Conservation (phyloP, 2,888 invertebrate genomes). For the Octodonta nipae region DNA sequence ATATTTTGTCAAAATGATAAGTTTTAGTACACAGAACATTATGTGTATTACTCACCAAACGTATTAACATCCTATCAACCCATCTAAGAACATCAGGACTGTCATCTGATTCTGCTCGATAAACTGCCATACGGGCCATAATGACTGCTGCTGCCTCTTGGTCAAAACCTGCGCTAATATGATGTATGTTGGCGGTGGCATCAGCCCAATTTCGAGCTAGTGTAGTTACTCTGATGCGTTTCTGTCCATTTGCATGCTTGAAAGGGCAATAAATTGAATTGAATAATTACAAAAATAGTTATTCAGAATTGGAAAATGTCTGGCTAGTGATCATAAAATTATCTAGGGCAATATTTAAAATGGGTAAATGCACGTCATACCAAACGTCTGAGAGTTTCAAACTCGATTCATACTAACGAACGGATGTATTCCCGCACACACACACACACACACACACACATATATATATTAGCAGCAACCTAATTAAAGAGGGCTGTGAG, state of each 20-base stretch:
- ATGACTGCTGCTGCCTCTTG: slow-evolving; percentile 96
- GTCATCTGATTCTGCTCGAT: slow-evolving; percentile 87
- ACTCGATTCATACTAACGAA: no score
- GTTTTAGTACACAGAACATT: no score
- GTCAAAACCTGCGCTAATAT: slow-evolving; percentile 90
- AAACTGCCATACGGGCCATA: slow-evolving; percentile 93
- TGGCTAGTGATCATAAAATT: no score
- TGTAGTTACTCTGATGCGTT: slow-evolving; percentile 90
- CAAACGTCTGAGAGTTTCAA: no score
- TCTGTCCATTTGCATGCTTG: slow-evolving; percentile 82
- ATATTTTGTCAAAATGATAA: no score
- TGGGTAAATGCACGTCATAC: no score
- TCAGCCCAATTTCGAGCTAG: slow-evolving; percentile 98
- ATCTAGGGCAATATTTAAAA: no score
- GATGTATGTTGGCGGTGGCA: slow-evolving; percentile 74
- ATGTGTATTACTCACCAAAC: slow-evolving; percentile 62
- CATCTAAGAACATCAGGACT: slow-evolving; percentile 95
- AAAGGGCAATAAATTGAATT: slow-evolving; percentile 6
- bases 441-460: no score
- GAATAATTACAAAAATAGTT: slow-evolving; percentile 1
- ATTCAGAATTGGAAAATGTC: not conserved
- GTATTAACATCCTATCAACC: slow-evolving; percentile 94
- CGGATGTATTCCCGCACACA: no score
- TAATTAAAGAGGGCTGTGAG: no score
- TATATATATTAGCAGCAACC: no score